These are phyloP conservation scores for Conus betulinus DNA, from an alignment of 1,140 invertebrate species.

Conservation along the genomic window DNA sequence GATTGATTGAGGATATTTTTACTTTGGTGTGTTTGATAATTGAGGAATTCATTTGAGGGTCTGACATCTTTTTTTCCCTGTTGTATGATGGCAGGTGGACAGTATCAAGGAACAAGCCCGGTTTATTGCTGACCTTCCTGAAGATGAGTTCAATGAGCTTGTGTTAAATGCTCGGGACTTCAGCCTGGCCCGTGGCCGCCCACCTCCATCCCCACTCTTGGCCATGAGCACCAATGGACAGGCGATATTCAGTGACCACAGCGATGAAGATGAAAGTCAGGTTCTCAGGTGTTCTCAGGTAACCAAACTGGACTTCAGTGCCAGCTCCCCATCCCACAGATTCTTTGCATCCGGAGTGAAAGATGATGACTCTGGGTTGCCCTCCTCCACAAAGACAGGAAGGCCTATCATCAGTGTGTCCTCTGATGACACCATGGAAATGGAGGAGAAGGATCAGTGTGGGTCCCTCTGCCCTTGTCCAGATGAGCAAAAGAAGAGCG, in stretches of 20 bases:
- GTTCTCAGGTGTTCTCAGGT: not conserved
- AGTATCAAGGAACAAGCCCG: constrained; percentile 64
- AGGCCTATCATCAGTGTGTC: not conserved
- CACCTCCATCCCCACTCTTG: not conserved
- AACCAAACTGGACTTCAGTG: not conserved
- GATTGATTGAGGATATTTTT: too few relatives aligned
- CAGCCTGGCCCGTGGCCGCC: constrained; percentile 60
- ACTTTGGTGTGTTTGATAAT: too few relatives aligned
- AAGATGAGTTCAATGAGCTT: constrained; percentile 61
- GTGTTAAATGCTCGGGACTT: constrained; percentile 62
- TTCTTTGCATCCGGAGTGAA: not conserved
- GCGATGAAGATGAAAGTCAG: constrained; percentile 43
- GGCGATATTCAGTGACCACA: constrained; percentile 46
- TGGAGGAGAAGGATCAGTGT: constrained; percentile 31
- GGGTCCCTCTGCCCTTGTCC: too few relatives aligned
- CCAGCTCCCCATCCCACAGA: not conserved
- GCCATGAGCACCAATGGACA: constrained; percentile 31
- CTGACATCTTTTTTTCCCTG: constrained; percentile 60
- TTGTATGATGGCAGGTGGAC: constrained; percentile 62
- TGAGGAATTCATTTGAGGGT: too few relatives aligned
- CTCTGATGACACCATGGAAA: constrained; percentile 37
- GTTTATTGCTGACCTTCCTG: constrained; percentile 62
- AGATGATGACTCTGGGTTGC: constrained; percentile 33
- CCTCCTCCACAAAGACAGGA: constrained; percentile 30
- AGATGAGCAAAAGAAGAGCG: too few relatives aligned